Conservation (phyloP, 2,113 vertebrate species). For the Piprites chloris region DNA sequence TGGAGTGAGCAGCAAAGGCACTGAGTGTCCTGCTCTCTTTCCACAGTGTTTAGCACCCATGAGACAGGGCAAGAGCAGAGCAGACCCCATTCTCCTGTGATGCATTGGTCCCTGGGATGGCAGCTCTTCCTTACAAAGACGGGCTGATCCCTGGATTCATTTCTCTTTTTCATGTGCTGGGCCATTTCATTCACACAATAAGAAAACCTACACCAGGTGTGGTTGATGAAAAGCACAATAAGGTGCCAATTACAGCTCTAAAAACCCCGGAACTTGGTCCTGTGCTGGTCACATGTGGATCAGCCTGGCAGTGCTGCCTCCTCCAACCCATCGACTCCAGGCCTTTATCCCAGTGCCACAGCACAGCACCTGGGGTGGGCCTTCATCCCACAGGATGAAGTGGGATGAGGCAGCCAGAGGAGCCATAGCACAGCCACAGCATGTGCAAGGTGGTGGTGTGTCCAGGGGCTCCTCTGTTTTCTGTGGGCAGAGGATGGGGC, state of each 20-base stretch:
- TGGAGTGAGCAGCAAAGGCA: not conserved
- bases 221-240: not conserved
- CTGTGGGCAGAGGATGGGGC: not conserved
- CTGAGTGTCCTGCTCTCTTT: not conserved
- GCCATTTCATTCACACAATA: not conserved
- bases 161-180: not conserved
- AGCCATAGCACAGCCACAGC: rapidly evolving
- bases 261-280: not conserved
- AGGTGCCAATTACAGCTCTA: not conserved
- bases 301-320: not conserved
- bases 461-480: rapidly evolving
- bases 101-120: rapidly evolving
- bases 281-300: rapidly evolving
- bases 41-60: not conserved
- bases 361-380: rapidly evolving
- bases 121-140: not conserved
- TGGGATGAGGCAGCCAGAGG: rapidly evolving
- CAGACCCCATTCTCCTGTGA: rapidly evolving
- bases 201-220: not conserved
- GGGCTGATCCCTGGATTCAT: not conserved
- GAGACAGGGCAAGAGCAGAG: not conserved
- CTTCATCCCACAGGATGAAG: not conserved
- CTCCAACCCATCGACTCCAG: not conserved
- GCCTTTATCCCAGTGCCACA: rapidly evolving
- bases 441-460: rapidly evolving